These are phyloP conservation scores for Diarsia mendica DNA, from an alignment of 2,888 invertebrate species.

Conservation along the genomic window DNA sequence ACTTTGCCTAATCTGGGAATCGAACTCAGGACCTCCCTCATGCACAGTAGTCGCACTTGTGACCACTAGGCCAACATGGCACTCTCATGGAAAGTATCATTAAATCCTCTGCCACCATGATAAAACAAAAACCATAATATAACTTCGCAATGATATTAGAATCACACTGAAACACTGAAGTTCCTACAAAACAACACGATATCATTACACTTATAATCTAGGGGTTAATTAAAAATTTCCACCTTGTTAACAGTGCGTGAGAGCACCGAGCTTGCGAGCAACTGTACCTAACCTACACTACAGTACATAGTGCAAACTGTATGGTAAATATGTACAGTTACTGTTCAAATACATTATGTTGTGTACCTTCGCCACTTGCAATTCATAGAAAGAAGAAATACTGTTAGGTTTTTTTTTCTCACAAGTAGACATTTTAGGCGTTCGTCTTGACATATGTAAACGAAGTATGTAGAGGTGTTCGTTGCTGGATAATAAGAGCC, in stretches of 20 bases:
- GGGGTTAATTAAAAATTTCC: constrained; percentile 80
- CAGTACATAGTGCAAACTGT: constrained; percentile 4
- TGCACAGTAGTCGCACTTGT: no score
- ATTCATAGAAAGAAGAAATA: neutral
- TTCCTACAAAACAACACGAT: constrained; percentile 3
- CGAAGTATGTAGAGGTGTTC: neutral
- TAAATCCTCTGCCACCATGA: no score
- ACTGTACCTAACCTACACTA: neutral
- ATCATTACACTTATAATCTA: constrained; percentile 60
- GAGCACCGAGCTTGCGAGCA: constrained; percentile 11
- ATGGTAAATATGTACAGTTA: neutral
- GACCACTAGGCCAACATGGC: no score
- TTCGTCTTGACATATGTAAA: neutral
- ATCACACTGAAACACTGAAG: constrained; percentile 2
- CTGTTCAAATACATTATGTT: neutral
- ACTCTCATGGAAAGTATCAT: neutral
- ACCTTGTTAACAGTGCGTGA: constrained; percentile 67
- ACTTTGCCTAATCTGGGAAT: no score
- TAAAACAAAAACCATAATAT: neutral
- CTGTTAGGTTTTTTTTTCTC: neutral
- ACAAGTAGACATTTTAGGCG: neutral
- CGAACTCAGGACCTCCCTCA: no score
- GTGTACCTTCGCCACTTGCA: neutral
- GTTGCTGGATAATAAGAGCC: no score
- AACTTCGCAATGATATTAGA: neutral